A percentile compares a stretch with the other conserved stretches of the same genome.
phyloP scores from a whole-genome alignment of 2,888 invertebrate species.

The Scaeva pyrastri region DNA sequence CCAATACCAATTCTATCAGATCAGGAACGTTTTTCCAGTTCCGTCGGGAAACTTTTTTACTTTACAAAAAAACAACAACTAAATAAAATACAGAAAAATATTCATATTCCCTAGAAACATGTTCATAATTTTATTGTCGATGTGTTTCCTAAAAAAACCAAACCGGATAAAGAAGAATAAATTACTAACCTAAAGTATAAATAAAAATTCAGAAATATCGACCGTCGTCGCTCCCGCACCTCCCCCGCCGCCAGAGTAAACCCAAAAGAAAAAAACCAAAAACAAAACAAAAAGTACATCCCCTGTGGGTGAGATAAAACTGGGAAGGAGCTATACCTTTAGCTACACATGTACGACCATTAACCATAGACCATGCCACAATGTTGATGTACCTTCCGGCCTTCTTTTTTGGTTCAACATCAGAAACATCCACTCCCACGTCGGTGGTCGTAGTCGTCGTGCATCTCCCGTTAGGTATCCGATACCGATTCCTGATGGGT shows the following conservation, averaged over 20 bases:
- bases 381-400: constrained; percentile 46
- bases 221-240: too few species aligned
- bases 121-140: not conserved
- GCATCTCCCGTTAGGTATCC: too few species aligned
- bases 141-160: constrained; percentile 6
- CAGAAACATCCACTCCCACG: constrained; percentile 47
- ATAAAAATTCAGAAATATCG: constrained; percentile 28
- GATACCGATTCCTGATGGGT: constrained; percentile 48
- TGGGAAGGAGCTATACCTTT: not conserved
- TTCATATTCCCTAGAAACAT: too few species aligned
- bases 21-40: too few species aligned
- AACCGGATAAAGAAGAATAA: constrained; percentile 30
- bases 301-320: constrained; percentile 18
- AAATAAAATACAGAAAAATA: too few species aligned
- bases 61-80: too few species aligned
- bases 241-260: not conserved
- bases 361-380: constrained; percentile 12
- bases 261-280: not conserved
- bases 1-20: too few species aligned
- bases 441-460: too few species aligned
- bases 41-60: too few species aligned
- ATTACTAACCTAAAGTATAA: constrained; percentile 19
- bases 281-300: constrained; percentile 15
- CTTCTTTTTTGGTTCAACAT: constrained; percentile 24
- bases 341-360: not conserved